These are phyloP conservation scores for Chionomys nivalis DNA, from an alignment of 2,113 vertebrate species.

Conservation along the genomic window DNA sequence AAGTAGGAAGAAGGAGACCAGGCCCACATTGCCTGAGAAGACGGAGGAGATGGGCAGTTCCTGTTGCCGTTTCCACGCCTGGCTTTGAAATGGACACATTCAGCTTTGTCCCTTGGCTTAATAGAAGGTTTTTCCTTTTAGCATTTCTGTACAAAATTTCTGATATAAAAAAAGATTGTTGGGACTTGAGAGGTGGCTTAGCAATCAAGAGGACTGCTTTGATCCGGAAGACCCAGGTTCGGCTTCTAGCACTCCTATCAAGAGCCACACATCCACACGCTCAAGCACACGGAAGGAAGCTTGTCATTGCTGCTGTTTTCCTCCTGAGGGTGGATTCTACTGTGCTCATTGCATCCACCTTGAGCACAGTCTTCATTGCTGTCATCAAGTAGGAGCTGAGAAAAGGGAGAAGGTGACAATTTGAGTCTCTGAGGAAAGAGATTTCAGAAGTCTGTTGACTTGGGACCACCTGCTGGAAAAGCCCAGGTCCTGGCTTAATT, in stretches of 20 bases:
- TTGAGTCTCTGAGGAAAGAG: not conserved
- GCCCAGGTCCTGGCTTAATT: not conserved
- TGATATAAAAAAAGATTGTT: not conserved
- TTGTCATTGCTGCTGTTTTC: not conserved
- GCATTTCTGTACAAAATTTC: not conserved
- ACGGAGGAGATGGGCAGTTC: too few species aligned
- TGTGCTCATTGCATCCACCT: not conserved
- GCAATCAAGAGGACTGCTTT: not conserved
- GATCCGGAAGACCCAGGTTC: not conserved
- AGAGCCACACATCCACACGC: not conserved
- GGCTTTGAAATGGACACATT: not conserved
- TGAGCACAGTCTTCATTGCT: not conserved
- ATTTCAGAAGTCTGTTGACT: not conserved
- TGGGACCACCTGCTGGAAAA: not conserved
- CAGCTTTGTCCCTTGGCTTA: not conserved
- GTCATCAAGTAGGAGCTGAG: not conserved
- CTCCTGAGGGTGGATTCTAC: not conserved
- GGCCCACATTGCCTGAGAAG: not conserved
- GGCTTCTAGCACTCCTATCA: not conserved
- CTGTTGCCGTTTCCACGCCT: not conserved
- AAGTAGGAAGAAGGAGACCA: not conserved
- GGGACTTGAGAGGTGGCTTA: not conserved
- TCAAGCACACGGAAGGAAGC: not conserved
- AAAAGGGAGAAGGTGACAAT: too few species aligned
- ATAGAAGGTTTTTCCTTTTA: conserved; percentile 29